Base-by-base conservation (phyloP, 2,113 vertebrate species). In the Chaenocephalus aceratus region DNA sequence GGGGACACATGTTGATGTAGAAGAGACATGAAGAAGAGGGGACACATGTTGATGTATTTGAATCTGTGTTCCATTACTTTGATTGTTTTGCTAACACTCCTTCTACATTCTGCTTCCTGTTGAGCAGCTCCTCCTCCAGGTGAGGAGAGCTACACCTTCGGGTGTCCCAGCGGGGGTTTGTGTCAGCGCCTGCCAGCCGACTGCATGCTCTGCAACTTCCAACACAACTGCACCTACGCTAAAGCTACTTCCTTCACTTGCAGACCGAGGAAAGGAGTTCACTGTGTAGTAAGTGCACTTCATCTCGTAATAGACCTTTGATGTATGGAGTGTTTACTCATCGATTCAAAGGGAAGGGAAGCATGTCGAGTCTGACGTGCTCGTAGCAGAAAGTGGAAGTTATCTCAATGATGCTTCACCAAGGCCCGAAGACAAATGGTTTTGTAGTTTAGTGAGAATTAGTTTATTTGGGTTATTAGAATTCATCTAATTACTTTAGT, bases 141-240 rank as follows among this genome's bases (percentile, higher is more conserved):
- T n/a, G 71, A 82, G 2, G 86, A 92, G 30, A 80, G 54, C 78
- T 84, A 93, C 75, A 23, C 76, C 3, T 77, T 84, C 13, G 92
- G 94, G 62, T 99, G 98, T 90, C 98, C 98, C 0, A 99, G 97
- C 84, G 96, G 96, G 1, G 97, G 97, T 6, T 80, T 92, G 21
- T 99, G 98, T 88, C 95, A 66, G 64, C 95, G 94, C 10, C 88
- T 99, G 83, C 96, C 97, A 12, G 94, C 97, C 34, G 94, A 96
- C 67, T 99, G 98, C 51, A 88, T 99, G 75, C 93, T 89, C 0
- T 99, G 97, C 70, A 92, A 80, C 52, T 96, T 94, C 10, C 97
- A 97, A 46, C 93, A 94, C 86, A 98, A 97, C 82, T 99, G 98
- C 84, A 67, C 93, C 10, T 99, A 98, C 60, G 97, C 96, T 67